These are phyloP conservation scores for Lethrus apterus DNA, from an alignment of 1,140 invertebrate genomes.

Conservation along the genomic window DNA sequence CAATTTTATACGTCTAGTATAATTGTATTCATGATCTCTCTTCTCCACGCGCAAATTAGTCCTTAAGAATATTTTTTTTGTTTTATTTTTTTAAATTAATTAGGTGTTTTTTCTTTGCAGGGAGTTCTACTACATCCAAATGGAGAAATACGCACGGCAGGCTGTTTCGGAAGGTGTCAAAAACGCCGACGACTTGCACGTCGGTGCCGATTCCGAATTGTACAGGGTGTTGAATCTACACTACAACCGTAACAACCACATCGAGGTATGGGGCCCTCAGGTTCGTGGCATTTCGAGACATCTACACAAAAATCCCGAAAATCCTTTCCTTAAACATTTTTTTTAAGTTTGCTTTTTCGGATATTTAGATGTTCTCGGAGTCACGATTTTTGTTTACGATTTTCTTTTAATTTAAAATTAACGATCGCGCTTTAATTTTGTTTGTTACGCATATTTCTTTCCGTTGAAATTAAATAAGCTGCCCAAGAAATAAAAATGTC, in stretches of 20 bases:
- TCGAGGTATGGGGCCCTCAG: slow-evolving; percentile 81
- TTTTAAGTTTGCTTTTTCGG: slow-evolving; percentile 5
- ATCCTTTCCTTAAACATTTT: slow-evolving; percentile 8
- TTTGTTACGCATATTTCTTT: too few species aligned
- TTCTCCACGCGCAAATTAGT: too few species aligned
- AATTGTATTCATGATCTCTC: too few species aligned
- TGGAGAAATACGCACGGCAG: slow-evolving; percentile 99
- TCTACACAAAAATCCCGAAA: slow-evolving; percentile 17
- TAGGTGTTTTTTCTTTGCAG: slow-evolving; percentile 56
- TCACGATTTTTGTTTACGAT: slow-evolving; percentile 18
- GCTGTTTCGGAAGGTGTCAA: slow-evolving; percentile 94
- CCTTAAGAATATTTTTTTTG: slow-evolving; percentile 3
- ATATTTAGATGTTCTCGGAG: slow-evolving; percentile 4
- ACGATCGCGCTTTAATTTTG: too few species aligned
- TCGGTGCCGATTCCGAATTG: slow-evolving; percentile 92
- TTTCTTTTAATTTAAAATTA: too few species aligned
- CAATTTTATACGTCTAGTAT: not conserved
- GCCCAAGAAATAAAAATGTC: too few species aligned
- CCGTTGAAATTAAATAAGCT: too few species aligned
- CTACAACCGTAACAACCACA: slow-evolving; percentile 99
- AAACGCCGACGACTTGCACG: slow-evolving; percentile 84
- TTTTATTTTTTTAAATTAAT: slow-evolving; percentile 1
- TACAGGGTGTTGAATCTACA: slow-evolving; percentile 97
- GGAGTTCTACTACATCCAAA: slow-evolving; percentile 99
- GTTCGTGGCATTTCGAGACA: slow-evolving; percentile 45